Base-by-base conservation (phyloP, 1,140 invertebrate species). In the Metopolophium dirhodum region DNA sequence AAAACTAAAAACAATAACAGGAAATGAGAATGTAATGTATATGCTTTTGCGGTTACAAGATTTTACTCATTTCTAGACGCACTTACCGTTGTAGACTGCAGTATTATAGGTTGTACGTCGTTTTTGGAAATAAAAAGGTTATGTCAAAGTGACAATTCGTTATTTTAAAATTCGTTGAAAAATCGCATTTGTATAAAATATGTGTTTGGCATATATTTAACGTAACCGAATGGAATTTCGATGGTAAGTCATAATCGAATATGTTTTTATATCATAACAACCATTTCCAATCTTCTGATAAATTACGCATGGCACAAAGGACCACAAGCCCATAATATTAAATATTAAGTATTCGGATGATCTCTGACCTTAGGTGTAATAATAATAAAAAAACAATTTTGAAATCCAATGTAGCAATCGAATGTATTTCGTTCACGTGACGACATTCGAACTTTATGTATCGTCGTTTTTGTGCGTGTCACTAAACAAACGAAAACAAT, bases 1-100 rank as follows among this genome's bases (percentile, higher is more conserved):
- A 41, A 57, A 90, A 90, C 9, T 41, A 90, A 7, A 57, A 61
- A 90, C 9, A 90, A 51, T 51, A 47, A 91, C 41, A 11, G 57
- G 20, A 82, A 51, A 82, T 91, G 45, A 91, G n/a, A 91, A 91
- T 35, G 30, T 49, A 82, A 91, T 37, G 7, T 49, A 61, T 26
- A 45, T 45, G 37, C 35, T 35, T 0, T 41, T 90, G 1, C 22
- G 3, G 49, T 30, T 68, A 68, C 9, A 68, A 90, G 57, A 90
- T 68, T 90, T 68, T 45, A n/a, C 3, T 26, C 26, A 26, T 90
- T 45, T 90, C 2, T 30, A 49, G 47, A 47, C 14, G 47, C 22
- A 22, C 14, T 51, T 88, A 37, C 20, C 18, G 30, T 35, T 7
- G 30, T 49, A 8, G 35, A 9, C 45, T 47, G 45, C 9, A 47